A percentile compares a stretch with the other conserved stretches of the same genome.
Evolutionary conservation across 2,888 invertebrate species (phyloP).

Genomic region (Schizaphis graminum): DNA sequence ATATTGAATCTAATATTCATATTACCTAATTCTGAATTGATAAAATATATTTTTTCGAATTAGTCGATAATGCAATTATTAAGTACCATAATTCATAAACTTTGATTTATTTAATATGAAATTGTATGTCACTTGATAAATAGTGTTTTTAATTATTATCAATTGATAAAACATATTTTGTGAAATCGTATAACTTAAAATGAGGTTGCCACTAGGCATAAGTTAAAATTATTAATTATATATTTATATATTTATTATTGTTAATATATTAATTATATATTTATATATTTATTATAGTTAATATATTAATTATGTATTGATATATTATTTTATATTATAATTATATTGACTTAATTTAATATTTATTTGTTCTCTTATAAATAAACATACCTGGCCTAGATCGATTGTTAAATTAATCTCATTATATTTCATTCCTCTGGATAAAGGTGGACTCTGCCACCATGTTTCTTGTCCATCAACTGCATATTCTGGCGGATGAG

Average conservation of each 20-base stretch:
- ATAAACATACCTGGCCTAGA: conserved; percentile 88
- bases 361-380: background rate
- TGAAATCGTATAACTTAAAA: background rate
- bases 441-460: conserved; percentile 99
- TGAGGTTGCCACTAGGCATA: background rate
- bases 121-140: background rate
- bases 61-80: background rate
- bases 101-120: background rate
- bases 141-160: background rate
- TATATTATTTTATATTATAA: too few relatives aligned
- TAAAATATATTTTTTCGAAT: background rate
- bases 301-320: too few relatives aligned
- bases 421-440: conserved; percentile 96
- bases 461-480: conserved; percentile 96
- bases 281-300: too few relatives aligned
- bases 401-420: conserved; percentile 97
- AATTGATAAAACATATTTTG: background rate
- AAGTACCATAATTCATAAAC: background rate
- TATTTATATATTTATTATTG: too few relatives aligned
- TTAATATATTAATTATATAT: too few relatives aligned
- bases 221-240: too few relatives aligned
- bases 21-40: background rate
- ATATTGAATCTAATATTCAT: background rate
- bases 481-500: conserved; percentile 91
- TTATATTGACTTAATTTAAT: background rate